Evolutionary conservation across 2,797 vertebrate genomes (phyloP).

Genomic region (Nothura maculosa): DNA sequence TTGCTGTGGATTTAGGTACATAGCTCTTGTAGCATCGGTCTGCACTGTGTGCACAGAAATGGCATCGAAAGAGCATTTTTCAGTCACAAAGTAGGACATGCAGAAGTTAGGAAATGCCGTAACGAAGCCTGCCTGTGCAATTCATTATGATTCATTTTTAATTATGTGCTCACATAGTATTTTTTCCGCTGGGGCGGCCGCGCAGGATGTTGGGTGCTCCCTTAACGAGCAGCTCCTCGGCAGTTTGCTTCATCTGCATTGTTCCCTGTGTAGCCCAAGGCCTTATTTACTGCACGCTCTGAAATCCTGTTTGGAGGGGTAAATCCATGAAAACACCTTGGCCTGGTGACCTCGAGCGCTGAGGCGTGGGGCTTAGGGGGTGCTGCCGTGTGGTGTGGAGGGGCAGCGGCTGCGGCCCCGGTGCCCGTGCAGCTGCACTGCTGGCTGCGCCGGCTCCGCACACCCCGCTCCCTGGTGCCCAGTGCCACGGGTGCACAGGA

Average conservation of each 20-base stretch:
- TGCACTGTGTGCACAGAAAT: not conserved
- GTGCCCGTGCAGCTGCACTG: conserved; percentile 44
- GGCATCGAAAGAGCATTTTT: not conserved
- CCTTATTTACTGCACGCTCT: conserved; percentile 55
- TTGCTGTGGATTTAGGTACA: fast-evolving
- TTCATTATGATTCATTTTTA: conserved; percentile 68
- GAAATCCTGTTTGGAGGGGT: conserved; percentile 71
- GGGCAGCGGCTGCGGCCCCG: conserved; percentile 62
- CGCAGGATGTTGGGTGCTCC: conserved; percentile 62
- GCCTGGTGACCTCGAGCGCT: conserved; percentile 48
- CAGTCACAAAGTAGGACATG: not conserved
- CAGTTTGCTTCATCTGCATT: conserved; percentile 67
- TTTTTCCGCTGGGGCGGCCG: conserved; percentile 51
- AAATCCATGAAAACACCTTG: conserved; percentile 71
- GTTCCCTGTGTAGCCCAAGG: conserved; percentile 72
- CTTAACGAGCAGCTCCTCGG: conserved; percentile 59
- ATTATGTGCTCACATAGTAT: conserved; percentile 38
- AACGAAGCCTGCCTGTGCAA: conserved; percentile 41
- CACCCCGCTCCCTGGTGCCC: no score
- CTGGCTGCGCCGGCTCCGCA: not conserved
- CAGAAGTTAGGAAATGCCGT: conserved; percentile 50
- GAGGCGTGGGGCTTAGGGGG: conserved; percentile 5
- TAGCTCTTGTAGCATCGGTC: not conserved
- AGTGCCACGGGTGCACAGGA: not conserved
- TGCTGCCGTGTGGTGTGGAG: conserved; percentile 47